Percentiles rank a stretch among this genome's conserved stretches.
These are phyloP conservation scores for Siniperca knerii DNA, from an alignment of 2,113 vertebrate genomes.

Conservation along the genomic window DNA sequence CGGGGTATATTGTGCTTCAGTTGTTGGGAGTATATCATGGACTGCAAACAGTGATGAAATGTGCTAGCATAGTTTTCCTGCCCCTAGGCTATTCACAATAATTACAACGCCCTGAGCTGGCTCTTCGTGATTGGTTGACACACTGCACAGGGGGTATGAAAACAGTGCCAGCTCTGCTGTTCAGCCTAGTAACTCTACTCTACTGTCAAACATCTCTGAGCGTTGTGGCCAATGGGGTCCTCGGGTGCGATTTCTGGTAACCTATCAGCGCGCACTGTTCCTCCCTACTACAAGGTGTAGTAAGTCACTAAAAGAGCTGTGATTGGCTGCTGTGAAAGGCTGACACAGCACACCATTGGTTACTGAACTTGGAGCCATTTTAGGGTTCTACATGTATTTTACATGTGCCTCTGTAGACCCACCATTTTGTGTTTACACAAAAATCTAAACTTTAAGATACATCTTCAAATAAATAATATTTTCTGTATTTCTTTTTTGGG, in stretches of 20 bases:
- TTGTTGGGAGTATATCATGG: not conserved
- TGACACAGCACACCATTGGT: slow-evolving; percentile 47
- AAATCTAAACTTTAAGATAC: not conserved
- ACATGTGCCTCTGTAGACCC: slow-evolving; percentile 3
- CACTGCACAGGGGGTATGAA: slow-evolving; percentile 11
- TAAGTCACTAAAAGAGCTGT: slow-evolving; percentile 12
- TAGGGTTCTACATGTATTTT: slow-evolving; percentile 46
- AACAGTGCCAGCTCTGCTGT: slow-evolving; percentile 53
- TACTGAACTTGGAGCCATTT: slow-evolving; percentile 75
- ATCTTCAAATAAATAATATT: not conserved
- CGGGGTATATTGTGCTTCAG: not conserved
- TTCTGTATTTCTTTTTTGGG: not conserved
- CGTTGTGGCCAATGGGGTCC: slow-evolving; percentile 62
- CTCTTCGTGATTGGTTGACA: slow-evolving; percentile 57
- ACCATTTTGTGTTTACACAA: slow-evolving; percentile 74
- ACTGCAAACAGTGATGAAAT: slow-evolving; percentile 25
- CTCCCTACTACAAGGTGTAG: slow-evolving; percentile 5
- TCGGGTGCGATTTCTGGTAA: slow-evolving; percentile 25
- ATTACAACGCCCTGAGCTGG: slow-evolving; percentile 15
- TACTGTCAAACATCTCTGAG: slow-evolving; percentile 37
- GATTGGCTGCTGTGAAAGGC: slow-evolving; percentile 59
- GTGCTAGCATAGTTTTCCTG: slow-evolving; percentile 12
- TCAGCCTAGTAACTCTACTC: slow-evolving; percentile 72
- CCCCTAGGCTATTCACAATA: slow-evolving; percentile 11
- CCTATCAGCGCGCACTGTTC: slow-evolving; percentile 47